Conservation (phyloP, 2,888 invertebrate genomes). For the Uropetala carovei region DNA sequence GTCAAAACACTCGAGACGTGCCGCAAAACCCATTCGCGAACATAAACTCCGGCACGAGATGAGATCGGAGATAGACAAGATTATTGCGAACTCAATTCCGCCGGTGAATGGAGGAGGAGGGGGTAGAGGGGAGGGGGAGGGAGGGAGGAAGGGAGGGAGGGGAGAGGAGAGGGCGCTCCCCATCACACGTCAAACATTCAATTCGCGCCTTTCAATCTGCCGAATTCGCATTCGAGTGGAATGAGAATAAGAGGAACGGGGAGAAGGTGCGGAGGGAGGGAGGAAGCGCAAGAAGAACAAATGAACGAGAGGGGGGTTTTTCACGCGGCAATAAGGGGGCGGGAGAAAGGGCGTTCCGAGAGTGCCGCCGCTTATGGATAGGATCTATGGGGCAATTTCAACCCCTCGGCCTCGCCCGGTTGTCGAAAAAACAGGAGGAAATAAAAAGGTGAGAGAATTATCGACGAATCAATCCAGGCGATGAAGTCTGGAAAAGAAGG, state of each 20-base stretch:
- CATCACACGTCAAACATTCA: neutral
- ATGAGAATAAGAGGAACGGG: neutral
- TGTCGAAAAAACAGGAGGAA: no score
- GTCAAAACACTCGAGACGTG: no score
- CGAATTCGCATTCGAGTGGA: neutral
- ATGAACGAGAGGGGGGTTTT: no score
- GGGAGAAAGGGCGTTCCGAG: neutral
- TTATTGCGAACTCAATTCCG: no score
- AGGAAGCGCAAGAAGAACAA: no score
- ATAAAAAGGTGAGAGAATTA: neutral
- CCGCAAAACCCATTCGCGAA: no score
- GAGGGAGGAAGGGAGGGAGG: no score
- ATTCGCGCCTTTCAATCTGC: neutral
- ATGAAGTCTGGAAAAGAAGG: slow-evolving; percentile 7
- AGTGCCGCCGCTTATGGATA: neutral
- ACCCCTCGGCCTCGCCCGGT: neutral
- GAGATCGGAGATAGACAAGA: no score
- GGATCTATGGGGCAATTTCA: slow-evolving; percentile 11
- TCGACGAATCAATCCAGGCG: slow-evolving; percentile 27
- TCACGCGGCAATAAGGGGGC: neutral
- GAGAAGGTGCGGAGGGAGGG: neutral
- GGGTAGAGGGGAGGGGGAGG: no score
- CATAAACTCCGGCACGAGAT: no score
- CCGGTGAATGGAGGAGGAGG: no score
- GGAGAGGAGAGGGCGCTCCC: no score